Evolutionary conservation across 2,888 invertebrate genomes (phyloP).

Genomic region (Dichetophora obliterata): DNA sequence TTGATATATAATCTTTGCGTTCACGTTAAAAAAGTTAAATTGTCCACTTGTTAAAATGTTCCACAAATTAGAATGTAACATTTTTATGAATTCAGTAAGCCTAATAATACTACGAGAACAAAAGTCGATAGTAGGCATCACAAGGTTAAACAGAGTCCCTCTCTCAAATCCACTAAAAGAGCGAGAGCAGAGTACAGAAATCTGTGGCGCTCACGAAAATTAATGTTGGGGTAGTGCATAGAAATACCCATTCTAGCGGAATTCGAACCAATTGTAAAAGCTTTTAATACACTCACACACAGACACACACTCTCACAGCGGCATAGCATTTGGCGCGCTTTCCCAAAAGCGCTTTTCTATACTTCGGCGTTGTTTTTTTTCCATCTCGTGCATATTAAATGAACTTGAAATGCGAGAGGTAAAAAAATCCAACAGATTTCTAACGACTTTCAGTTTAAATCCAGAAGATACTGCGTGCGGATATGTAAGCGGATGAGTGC

Average conservation of each 20-base stretch:
- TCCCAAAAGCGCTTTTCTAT: background rate
- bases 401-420: constrained; percentile 31
- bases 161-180: background rate
- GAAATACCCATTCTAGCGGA: background rate
- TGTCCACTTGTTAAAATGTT: too few relatives aligned
- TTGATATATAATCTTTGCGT: too few relatives aligned
- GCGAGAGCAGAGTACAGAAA: background rate
- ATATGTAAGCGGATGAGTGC: constrained; percentile 21
- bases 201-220: background rate
- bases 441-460: constrained; percentile 27
- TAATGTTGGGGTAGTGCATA: constrained; percentile 20
- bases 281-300: background rate
- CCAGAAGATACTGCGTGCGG: constrained; percentile 23
- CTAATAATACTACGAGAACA: background rate
- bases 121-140: background rate
- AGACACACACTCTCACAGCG: background rate
- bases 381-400: constrained; percentile 4
- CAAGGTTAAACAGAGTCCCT: background rate
- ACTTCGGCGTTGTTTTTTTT: background rate
- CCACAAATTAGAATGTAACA: too few relatives aligned
- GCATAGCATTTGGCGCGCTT: constrained; percentile 29
- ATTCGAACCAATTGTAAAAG: background rate
- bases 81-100: too few relatives aligned
- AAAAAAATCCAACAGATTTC: background rate
- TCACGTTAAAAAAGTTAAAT: too few relatives aligned